These are phyloP conservation scores for Podocnemis expansa DNA, from an alignment of 2,113 vertebrate genomes.

Conservation along the genomic window DNA sequence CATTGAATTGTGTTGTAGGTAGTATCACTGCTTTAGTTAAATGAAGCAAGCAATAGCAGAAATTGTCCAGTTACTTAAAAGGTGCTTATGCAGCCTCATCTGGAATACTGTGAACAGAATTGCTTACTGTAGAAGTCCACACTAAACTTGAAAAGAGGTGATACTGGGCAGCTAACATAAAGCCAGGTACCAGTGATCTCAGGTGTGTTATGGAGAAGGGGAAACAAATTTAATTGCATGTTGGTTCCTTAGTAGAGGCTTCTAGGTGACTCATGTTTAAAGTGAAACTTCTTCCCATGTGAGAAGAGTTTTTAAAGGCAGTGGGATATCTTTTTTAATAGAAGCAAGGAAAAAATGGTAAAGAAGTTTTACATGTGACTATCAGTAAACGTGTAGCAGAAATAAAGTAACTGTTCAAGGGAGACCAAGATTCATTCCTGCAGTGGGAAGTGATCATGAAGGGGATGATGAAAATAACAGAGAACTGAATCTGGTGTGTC, in stretches of 20 bases:
- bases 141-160: fast-evolving
- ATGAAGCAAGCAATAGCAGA: neutral
- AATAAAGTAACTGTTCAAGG: neutral
- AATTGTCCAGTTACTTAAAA: neutral
- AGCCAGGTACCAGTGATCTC: neutral
- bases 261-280: neutral
- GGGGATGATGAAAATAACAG: neutral
- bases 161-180: neutral
- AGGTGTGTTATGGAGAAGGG: neutral
- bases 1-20: neutral
- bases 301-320: neutral
- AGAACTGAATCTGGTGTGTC: neutral
- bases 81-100: neutral
- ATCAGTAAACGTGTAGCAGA: neutral
- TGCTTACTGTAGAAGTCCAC: fast-evolving
- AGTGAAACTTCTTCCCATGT: neutral
- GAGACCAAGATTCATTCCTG: neutral
- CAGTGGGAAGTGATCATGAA: neutral
- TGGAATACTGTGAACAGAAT: fast-evolving
- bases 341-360: neutral
- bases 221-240: fast-evolving
- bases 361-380: neutral
- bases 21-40: neutral
- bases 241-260: neutral
- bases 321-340: neutral